Base-by-base conservation (phyloP, 2,888 invertebrate species). In the Papilio demoleus region DNA sequence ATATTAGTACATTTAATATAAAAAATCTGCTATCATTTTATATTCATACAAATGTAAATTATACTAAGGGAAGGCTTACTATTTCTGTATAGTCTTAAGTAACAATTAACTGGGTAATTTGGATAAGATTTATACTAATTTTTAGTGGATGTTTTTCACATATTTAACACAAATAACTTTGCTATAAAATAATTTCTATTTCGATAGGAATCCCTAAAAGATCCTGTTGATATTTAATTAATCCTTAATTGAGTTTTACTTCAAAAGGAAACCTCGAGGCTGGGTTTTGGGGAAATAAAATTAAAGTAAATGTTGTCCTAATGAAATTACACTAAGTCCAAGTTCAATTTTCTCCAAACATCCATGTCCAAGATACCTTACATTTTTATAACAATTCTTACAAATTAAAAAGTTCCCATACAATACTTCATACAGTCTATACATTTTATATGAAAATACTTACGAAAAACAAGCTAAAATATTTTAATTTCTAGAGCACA, bases 201-300 rank as follows among this genome's bases (percentile, higher is more conserved):
- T 50, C 14, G 1, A 17, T 12, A 56, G 12, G 40, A 56, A 56
- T 53, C 36, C 50, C 34, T 17, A 19, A 36, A 63, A 36, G 45
- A 59, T 45, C 58, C 45, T 65, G 58, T 59, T 65, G 34, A 59
- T 59, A 45, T 65, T 65, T 58, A 45, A 65, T 59, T 65, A 65
- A 65, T 65, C 34, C 58, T 59, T 45, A 58, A 65, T 65, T 59
- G 65, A 59, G 53, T 65, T 65, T 42, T 31, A 45, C 58, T 45
- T 65, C 65, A 59, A 65, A 65, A 22, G 58, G 36, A 65, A 63
- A 65, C 53, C 64, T 65, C 40, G 38, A 56, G 53, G 64, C 64
- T 19, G 12, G 64, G 64, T 53, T n/a, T 56, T 42, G 58, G 9
- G 65, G 14, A 59, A 65, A 65, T 65, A 65, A 65, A 65, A 59